Evolutionary conservation across 2,888 invertebrate species (phyloP), one percentile per base, ranked within the genome.

Genomic region (Agrochola macilenta): DNA sequence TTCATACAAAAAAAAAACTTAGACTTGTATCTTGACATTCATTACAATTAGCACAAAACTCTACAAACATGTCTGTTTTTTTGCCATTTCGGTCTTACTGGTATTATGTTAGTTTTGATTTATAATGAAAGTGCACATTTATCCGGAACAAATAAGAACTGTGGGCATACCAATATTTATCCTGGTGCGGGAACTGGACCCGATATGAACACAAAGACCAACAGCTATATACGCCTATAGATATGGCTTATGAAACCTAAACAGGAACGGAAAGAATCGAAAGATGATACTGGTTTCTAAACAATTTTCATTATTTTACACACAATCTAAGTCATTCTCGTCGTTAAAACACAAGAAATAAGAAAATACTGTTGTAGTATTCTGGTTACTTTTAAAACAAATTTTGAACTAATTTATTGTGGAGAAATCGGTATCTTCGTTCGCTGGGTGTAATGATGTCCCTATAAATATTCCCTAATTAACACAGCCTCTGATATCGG

Each of bases 1-100:
- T 83, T 85, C 69, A 20, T 81, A 43, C 43, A 74, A 57, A 74
- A 71, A 74, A 57, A 74, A 71, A 68, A 69, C n/a, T 76, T 78
- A 78, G 74, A 69, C 39, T 84, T 81, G 63, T 83, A 80, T 65
- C 69, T 79, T 81, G 52, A 69, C 74, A 69, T 76, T 78, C 68
- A 79, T 78, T 64, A 73, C 46, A 71, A 71, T 68, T 81, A 83
- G 58, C 52, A 69, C 66, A 70, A 78, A 39, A 61, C 43, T 71
- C 9, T 26, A 46, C 5, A 14, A 30, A 30, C 30, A 26, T 73
- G 9, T 69, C 12, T 71, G 14, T 84, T 73, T 66, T 3, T 75
- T 65, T 68, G n/a, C 30, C n/a, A 39, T 75, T 71, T 75, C 26
- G 4, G 23, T 71, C 30, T 68, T 64, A 64, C 20, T 69, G 39